These are phyloP conservation scores for Erinaceus europaeus DNA, from an alignment of 2,113 vertebrate species.

Conservation along the genomic window DNA sequence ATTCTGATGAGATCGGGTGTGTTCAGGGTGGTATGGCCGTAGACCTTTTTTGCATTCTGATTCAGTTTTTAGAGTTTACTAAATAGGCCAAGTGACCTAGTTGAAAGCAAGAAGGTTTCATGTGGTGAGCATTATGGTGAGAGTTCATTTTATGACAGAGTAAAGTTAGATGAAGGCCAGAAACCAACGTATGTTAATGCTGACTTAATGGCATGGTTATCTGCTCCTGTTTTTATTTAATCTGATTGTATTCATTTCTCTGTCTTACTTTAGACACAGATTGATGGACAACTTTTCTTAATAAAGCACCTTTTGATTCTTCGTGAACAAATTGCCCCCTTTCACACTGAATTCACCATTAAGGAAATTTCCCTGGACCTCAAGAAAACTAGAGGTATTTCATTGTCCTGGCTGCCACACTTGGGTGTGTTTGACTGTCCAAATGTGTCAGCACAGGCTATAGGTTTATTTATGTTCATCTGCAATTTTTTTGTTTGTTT, in stretches of 20 bases:
- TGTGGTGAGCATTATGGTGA: not conserved
- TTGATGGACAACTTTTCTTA: conserved; percentile 98
- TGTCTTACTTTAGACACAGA: conserved; percentile 88
- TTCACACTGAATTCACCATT: conserved; percentile 99
- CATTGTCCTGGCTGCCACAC: conserved; percentile 76
- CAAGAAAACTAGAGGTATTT: conserved; percentile 98
- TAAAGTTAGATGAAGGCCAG: not conserved
- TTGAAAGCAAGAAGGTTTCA: conserved; percentile 20
- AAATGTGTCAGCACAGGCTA: conserved; percentile 72
- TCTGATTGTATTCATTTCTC: conserved; percentile 72
- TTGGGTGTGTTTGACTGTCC: conserved; percentile 66
- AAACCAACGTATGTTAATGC: not conserved
- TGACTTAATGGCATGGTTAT: not conserved
- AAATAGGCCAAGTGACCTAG: not conserved
- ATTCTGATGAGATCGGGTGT: too few relatives aligned
- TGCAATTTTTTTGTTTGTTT: conserved; percentile 82
- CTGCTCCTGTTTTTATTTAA: conserved; percentile 32
- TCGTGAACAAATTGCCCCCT: conserved; percentile 99
- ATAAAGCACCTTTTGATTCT: conserved; percentile 99
- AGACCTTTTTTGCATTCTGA: too few relatives aligned
- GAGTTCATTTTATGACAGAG: not conserved
- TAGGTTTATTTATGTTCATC: conserved; percentile 87
- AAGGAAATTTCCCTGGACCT: conserved; percentile 99
- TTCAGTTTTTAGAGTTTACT: conserved; percentile 12
- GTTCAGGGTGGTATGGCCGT: too few relatives aligned